Evolutionary conservation across 2,797 vertebrate genomes (phyloP).

Genomic region (Argya squamiceps): DNA sequence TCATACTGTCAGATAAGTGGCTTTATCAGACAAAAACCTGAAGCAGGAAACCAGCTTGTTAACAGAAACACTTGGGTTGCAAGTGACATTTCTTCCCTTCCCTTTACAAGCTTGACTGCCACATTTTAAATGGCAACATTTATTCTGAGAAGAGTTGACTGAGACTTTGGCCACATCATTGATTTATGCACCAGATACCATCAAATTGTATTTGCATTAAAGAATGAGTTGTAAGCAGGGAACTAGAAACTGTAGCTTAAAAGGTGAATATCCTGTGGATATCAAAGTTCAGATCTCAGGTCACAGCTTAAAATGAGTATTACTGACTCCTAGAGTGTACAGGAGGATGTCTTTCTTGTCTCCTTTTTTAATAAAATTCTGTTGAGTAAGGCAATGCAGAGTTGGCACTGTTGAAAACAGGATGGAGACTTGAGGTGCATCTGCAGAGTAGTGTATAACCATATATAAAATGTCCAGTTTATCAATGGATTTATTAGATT

Average conservation of each 20-base stretch:
- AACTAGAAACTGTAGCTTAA: conserved; percentile 9
- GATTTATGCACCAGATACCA: not conserved
- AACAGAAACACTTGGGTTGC: conserved; percentile 34
- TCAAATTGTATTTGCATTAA: conserved; percentile 6
- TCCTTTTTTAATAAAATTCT: not conserved
- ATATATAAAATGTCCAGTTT: not conserved
- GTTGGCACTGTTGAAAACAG: not conserved
- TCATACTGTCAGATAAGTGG: conserved; percentile 9
- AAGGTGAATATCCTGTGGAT: not conserved
- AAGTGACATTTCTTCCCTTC: conserved; percentile 46
- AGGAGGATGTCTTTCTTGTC: not conserved
- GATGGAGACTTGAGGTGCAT: not conserved
- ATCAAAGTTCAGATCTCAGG: not conserved
- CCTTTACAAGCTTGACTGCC: conserved; percentile 25
- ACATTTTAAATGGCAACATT: conserved; percentile 46
- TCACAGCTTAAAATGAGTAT: not conserved
- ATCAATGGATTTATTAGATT: not conserved
- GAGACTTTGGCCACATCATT: not conserved
- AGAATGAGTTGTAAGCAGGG: not conserved
- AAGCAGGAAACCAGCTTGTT: conserved; percentile 37
- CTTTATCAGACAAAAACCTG: conserved; percentile 35
- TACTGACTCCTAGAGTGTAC: not conserved
- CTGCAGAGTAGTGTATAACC: not conserved
- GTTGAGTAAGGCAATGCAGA: not conserved
- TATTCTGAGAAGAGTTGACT: conserved; percentile 35